phyloP scores from a whole-genome alignment of 2,888 invertebrate genomes.

The Aleiodes testaceus region DNA sequence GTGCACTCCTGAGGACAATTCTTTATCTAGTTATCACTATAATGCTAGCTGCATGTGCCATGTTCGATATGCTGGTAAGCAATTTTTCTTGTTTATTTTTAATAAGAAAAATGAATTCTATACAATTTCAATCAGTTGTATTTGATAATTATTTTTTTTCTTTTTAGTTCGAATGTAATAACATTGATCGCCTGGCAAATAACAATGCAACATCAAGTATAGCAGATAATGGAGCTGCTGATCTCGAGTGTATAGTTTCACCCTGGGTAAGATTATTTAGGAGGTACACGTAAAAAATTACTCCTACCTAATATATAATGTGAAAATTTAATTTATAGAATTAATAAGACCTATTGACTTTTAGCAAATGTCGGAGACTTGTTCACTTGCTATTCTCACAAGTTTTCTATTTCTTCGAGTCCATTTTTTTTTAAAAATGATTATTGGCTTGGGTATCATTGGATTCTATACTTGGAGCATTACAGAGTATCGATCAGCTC shows the following conservation, averaged over 20 bases:
- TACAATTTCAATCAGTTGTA: not conserved
- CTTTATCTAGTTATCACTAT: conserved; percentile 81
- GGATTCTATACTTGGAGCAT: conserved; percentile 81
- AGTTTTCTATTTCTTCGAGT: conserved; percentile 90
- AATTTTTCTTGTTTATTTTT: conserved; percentile 6
- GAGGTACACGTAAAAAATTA: conserved; percentile 53
- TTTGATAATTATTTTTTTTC: conserved; percentile 12
- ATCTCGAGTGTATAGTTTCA: conserved; percentile 61
- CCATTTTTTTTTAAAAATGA: conserved; percentile 86
- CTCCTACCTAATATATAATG: not conserved
- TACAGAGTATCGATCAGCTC: conserved; percentile 76
- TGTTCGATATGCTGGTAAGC: conserved; percentile 77
- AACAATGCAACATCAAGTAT: conserved; percentile 61
- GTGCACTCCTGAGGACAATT: conserved; percentile 77
- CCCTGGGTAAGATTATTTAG: conserved; percentile 66
- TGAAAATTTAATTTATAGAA: not conserved
- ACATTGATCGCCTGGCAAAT: conserved; percentile 53
- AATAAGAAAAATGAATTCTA: conserved; percentile 30
- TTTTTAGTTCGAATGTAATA: conserved; percentile 66
- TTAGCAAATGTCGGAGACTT: conserved; percentile 86
- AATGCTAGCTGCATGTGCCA: conserved; percentile 79
- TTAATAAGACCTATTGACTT: conserved; percentile 59
- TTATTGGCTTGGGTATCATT: conserved; percentile 80
- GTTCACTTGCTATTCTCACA: conserved; percentile 79
- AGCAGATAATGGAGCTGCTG: conserved; percentile 54